Evolutionary conservation across 2,113 vertebrate species (phyloP).

Genomic region (Mesocricetus auratus): DNA sequence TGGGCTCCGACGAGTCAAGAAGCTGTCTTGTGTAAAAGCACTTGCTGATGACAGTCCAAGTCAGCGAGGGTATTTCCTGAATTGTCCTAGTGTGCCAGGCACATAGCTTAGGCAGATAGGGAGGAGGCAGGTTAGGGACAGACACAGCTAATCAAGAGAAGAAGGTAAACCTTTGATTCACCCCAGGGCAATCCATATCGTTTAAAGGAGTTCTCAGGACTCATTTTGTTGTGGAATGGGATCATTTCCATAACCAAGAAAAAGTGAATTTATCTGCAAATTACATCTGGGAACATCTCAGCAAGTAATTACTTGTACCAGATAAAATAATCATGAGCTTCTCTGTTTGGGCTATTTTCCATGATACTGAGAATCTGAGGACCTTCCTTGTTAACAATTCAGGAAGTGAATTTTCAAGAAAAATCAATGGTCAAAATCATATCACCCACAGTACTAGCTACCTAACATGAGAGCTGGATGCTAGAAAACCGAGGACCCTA

Average conservation of each 20-base stretch:
- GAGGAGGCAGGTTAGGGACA: background rate
- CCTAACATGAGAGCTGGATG: background rate
- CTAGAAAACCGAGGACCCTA: background rate
- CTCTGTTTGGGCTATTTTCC: background rate
- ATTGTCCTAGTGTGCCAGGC: background rate
- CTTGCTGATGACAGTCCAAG: background rate
- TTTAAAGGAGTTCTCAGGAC: background rate
- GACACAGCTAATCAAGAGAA: background rate
- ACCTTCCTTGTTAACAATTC: background rate
- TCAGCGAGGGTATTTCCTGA: constrained; percentile 12
- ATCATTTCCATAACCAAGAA: constrained; percentile 14
- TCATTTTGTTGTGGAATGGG: background rate
- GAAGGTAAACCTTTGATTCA: background rate
- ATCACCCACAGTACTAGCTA: background rate
- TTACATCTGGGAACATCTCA: background rate
- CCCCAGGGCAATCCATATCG: background rate
- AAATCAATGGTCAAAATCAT: background rate
- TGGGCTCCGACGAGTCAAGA: background rate
- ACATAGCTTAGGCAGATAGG: background rate
- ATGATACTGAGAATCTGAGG: background rate
- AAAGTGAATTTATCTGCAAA: background rate
- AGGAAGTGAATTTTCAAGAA: constrained; percentile 4
- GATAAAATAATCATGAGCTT: background rate
- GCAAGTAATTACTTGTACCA: background rate
- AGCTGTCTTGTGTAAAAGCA: background rate